Percentiles rank a stretch among this genome's conserved stretches.
Evolutionary conservation across 2,113 vertebrate species (phyloP).

Genomic region (Seriola quinqueradiata): DNA sequence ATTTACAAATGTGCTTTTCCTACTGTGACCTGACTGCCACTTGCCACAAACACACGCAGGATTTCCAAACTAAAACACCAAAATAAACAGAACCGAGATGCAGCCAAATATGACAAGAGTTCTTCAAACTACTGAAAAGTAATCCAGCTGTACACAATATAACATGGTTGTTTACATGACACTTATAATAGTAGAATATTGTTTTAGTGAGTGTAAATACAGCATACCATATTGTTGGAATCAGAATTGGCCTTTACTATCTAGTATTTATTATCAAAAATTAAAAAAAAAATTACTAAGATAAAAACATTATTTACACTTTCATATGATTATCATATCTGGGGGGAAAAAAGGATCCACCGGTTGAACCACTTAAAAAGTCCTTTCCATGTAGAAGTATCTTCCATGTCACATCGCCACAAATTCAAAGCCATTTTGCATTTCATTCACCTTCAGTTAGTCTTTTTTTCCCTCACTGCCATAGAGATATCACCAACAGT

Average conservation of each 20-base stretch:
- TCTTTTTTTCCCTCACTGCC: slow-evolving; percentile 31
- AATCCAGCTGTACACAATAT: not conserved
- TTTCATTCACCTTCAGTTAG: slow-evolving; percentile 57
- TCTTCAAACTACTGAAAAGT: not conserved
- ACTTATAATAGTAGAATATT: not conserved
- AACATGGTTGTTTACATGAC: not conserved
- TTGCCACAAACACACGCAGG: not conserved
- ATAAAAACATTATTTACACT: not conserved
- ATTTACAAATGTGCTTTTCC: slow-evolving; percentile 18
- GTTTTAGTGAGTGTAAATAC: not conserved
- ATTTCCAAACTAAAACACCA: slow-evolving; percentile 21
- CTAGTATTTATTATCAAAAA: not conserved
- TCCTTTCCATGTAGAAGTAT: not conserved
- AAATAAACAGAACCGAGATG: slow-evolving; percentile 18
- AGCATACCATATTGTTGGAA: no score
- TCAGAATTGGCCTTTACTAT: no score
- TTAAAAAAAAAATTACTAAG: not conserved
- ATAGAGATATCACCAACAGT: slow-evolving; percentile 35
- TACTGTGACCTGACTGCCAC: slow-evolving; percentile 42
- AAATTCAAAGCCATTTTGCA: slow-evolving; percentile 53
- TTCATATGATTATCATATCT: not conserved
- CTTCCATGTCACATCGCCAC: slow-evolving; percentile 5
- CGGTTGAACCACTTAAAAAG: slow-evolving; percentile 12
- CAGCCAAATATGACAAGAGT: not conserved
- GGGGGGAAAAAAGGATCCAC: not conserved